A percentile compares a stretch with the other conserved stretches of the same genome.
Evolutionary conservation across 2,797 vertebrate species (phyloP).

Genomic region (Fratercula arctica): DNA sequence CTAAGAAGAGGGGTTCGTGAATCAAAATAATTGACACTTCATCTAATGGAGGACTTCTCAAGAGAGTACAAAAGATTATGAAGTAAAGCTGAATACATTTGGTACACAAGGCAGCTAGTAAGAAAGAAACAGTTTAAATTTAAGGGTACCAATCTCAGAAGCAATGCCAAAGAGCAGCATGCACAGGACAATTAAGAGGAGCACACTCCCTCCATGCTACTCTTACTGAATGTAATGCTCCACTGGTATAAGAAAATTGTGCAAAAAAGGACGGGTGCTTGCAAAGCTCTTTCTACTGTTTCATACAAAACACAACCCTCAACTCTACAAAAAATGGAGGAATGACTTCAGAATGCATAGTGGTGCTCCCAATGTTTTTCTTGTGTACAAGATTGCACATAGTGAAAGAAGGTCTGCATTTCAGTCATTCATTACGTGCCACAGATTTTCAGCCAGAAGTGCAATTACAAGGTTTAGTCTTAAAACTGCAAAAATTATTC

Average conservation of each 20-base stretch:
- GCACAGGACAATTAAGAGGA: neutral
- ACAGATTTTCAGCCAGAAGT: neutral
- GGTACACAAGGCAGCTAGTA: neutral
- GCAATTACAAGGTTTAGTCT: neutral
- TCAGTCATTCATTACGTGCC: neutral
- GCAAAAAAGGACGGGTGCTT: neutral
- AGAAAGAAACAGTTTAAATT: neutral
- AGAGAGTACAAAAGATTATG: neutral
- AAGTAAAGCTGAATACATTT: neutral
- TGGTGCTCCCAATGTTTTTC: neutral
- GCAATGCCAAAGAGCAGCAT: neutral
- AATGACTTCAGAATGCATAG: neutral
- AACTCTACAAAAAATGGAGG: neutral
- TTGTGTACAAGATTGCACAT: fast-evolving
- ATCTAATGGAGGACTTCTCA: neutral
- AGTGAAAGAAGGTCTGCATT: neutral
- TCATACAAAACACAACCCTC: neutral
- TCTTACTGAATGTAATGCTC: neutral
- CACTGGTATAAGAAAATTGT: neutral
- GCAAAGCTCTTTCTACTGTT: neutral
- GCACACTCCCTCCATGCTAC: neutral
- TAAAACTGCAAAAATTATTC: neutral
- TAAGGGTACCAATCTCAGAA: neutral
- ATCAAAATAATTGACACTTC: neutral
- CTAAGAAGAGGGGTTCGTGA: neutral